Percentiles rank a stretch among this genome's conserved stretches.
Evolutionary conservation across 2,797 vertebrate genomes (phyloP).

Genomic region (Sparidentex hasta): DNA sequence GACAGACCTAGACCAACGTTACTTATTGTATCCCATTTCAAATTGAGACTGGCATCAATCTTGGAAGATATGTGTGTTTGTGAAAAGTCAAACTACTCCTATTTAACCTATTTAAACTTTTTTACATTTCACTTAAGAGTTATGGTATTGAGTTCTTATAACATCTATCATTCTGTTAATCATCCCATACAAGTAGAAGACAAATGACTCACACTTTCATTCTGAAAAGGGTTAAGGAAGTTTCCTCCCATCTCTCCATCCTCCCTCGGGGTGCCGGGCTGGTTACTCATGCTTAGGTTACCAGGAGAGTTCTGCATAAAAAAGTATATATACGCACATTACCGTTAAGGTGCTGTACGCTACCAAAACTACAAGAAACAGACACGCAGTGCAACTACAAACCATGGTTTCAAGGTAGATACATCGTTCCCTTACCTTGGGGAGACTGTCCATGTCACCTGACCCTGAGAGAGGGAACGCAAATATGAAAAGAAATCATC

Average conservation of each 20-base stretch:
- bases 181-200: slow-evolving; percentile 4
- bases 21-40: too few relatives aligned
- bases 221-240: slow-evolving; percentile 99
- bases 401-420: neutral
- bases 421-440: slow-evolving; percentile 88
- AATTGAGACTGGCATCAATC: too few relatives aligned
- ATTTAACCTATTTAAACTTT: neutral
- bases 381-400: neutral
- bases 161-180: neutral
- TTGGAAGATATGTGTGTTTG: neutral
- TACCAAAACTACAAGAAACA: neutral
- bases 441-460: slow-evolving; percentile 99
- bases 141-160: neutral
- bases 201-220: slow-evolving; percentile 92
- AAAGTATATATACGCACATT: slow-evolving; percentile 4
- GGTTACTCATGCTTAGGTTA: slow-evolving; percentile 99
- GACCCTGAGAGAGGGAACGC: slow-evolving; percentile 86
- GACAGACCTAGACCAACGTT: too few relatives aligned
- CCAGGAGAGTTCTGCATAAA: slow-evolving; percentile 94
- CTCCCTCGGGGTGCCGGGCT: slow-evolving; percentile 96
- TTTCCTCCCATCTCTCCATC: slow-evolving; percentile 98
- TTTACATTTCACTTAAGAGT: neutral
- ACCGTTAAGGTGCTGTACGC: neutral
- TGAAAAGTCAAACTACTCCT: neutral
- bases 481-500: neutral